phyloP scores from a whole-genome alignment of 2,797 vertebrate genomes.

The Dryobates pubescens region DNA sequence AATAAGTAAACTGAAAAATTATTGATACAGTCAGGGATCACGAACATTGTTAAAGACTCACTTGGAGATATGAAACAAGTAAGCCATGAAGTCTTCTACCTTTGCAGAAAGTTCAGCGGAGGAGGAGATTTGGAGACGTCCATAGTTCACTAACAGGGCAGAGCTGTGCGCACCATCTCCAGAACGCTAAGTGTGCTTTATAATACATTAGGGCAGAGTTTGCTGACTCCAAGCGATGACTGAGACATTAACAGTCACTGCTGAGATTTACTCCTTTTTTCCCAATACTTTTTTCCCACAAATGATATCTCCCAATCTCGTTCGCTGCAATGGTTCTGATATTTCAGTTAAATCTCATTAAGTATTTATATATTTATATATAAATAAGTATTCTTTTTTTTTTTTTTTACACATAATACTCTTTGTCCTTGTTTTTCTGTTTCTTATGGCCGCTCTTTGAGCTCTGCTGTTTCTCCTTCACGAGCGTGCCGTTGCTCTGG shows the following conservation, averaged over 20 bases:
- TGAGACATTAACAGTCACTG: slow-evolving; percentile 77
- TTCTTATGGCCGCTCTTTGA: slow-evolving; percentile 94
- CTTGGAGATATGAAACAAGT: slow-evolving; percentile 92
- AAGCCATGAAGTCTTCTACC: slow-evolving; percentile 91
- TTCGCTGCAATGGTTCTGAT: slow-evolving; percentile 64
- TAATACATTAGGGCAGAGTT: slow-evolving; percentile 88
- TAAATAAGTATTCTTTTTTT: slow-evolving; percentile 75
- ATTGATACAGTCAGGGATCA: slow-evolving; percentile 92
- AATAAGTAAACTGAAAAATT: slow-evolving; percentile 85
- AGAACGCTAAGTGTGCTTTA: slow-evolving; percentile 91
- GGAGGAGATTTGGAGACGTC: slow-evolving; percentile 75
- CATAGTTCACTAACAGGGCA: slow-evolving; percentile 70
- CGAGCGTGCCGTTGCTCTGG: slow-evolving; percentile 96
- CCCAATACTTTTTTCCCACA: slow-evolving; percentile 71
- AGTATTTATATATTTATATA: slow-evolving; percentile 73
- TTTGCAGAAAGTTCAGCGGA: slow-evolving; percentile 79
- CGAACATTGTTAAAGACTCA: slow-evolving; percentile 93
- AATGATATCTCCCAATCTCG: slow-evolving; percentile 69
- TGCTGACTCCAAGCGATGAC: slow-evolving; percentile 81
- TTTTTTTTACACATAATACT: slow-evolving; percentile 96
- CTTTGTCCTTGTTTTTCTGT: slow-evolving; percentile 99
- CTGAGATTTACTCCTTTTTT: slow-evolving; percentile 63
- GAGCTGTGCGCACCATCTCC: slow-evolving; percentile 71
- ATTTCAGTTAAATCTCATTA: slow-evolving; percentile 67
- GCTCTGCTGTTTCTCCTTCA: slow-evolving; percentile 95